A percentile compares a stretch with the other conserved stretches of the same genome.
Evolutionary conservation across 1,140 invertebrate species (phyloP).

Genomic region (Neotoxoptera formosana): DNA sequence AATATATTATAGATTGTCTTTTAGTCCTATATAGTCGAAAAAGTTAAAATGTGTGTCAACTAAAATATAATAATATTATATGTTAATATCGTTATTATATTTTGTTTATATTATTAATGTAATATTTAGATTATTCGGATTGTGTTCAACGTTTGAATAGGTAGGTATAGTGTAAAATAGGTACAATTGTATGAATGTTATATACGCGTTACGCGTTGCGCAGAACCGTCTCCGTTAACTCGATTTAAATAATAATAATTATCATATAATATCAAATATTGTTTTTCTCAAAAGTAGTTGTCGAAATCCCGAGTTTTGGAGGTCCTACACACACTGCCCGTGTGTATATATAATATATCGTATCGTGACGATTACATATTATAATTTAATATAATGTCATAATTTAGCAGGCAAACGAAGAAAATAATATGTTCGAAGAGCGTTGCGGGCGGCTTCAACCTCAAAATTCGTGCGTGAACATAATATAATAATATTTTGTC

Average conservation of each 20-base stretch:
- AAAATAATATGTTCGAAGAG: background rate
- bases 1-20: constrained; percentile 43
- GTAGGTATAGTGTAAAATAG: background rate
- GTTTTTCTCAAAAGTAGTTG: background rate
- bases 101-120: no score
- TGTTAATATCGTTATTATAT: background rate
- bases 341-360: no score
- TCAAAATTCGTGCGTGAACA: background rate
- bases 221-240: background rate
- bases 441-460: background rate
- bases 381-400: no score
- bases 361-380: no score
- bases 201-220: background rate
- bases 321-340: background rate
- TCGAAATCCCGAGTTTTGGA: background rate
- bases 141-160: background rate
- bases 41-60: background rate
- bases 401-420: background rate
- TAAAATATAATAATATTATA: no score
- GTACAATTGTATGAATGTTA: background rate
- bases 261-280: no score
- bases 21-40: constrained; percentile 5
- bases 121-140: background rate
- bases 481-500: background rate
- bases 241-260: background rate